Base-by-base conservation (phyloP, 1,140 invertebrate genomes). In the Atta cephalotes region DNA sequence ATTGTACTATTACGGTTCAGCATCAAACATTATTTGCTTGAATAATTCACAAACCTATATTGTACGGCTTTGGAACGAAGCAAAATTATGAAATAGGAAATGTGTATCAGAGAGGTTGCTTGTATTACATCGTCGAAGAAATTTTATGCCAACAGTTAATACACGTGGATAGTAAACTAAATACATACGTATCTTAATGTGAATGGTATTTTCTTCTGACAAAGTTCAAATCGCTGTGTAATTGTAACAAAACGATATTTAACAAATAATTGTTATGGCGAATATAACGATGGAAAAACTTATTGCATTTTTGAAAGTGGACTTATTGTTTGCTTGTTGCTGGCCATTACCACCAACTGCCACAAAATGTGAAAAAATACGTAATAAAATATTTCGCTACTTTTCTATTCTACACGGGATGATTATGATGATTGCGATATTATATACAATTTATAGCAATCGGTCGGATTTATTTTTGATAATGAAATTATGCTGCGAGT, bases 341-440 rank as follows among this genome's bases (percentile, higher is more conserved):
- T 91, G 88, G 88, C 88, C 91, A 18, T 81, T 84, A 12, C 66
- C 80, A 14, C 28, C 35, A 12, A 62, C 49, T 3, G 71, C 68
- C 7, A 86, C 62, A 2, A 87, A 53, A 80, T 51, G 10, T 2
- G n/a, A 85, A 28, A 31, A 58, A 14, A 45, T 86, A 45, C 31
- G 60, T 14, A 72, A 86, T 12, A 78, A 87, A 5, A n/a, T 88
- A 21, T 65, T 79, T 0, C 87, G 86, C 31, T 78, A 25, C 2
- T 16, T 82, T 6, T 62, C 58, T 12, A 12, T 89, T 0, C 14
- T 90, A 12, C 78, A 65, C 10, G 63, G 84, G 1, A 10, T 71
- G 2, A 12, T 65, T 5, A 72, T 91, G 12, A 14, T 89, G 45
- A 6, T 90, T 10, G 74, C 84, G 3, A 63, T 91, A 49, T 0